Conservation (phyloP, 2,113 vertebrate genomes). For the Glaucidium brasilianum region DNA sequence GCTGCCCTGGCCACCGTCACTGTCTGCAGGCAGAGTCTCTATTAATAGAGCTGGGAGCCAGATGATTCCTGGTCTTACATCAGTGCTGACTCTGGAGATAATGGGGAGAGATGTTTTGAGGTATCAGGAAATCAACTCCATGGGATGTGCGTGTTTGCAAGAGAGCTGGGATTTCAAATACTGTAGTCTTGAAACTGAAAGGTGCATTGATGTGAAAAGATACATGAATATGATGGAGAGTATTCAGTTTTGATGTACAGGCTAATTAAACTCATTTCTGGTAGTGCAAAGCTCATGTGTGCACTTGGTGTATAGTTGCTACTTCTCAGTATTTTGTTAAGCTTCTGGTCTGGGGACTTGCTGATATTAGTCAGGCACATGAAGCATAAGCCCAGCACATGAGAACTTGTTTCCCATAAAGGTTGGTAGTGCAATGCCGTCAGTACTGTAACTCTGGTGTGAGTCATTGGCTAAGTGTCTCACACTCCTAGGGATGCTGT, state of each 20-base stretch:
- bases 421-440: neutral
- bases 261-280: neutral
- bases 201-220: neutral
- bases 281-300: neutral
- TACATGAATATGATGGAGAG: neutral
- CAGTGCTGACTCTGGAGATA: neutral
- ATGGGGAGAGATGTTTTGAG: neutral
- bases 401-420: neutral
- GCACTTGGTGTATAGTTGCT: neutral
- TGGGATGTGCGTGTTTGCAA: rapidly evolving
- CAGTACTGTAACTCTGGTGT: neutral
- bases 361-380: neutral
- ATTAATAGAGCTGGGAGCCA: neutral
- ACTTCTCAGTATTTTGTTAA: neutral
- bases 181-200: rapidly evolving
- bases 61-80: neutral
- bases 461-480: neutral
- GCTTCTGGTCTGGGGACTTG: neutral
- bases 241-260: neutral
- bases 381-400: neutral
- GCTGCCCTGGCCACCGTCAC: neutral
- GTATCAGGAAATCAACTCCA: neutral
- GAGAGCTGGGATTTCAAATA: neutral
- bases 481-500: neutral
- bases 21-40: neutral